Conservation (phyloP, 2,113 vertebrate species). For the Zosterops lateralis region DNA sequence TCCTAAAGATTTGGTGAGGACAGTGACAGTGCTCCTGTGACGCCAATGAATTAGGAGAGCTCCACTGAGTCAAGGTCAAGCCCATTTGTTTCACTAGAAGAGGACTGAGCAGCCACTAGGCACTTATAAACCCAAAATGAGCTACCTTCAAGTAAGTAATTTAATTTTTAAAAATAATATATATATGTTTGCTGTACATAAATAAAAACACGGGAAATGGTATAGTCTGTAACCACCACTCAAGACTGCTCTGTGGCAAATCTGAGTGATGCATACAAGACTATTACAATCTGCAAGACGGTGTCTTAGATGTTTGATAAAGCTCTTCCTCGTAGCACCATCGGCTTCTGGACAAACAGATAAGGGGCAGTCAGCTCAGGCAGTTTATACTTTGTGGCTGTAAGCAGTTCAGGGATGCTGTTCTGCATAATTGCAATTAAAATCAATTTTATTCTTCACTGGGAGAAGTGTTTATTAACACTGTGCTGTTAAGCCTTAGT, state of each 20-base stretch:
- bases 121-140: not conserved
- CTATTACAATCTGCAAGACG: not conserved
- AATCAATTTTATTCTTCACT: not conserved
- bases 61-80: not conserved
- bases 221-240: not conserved
- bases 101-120: not conserved
- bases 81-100: not conserved
- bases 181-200: not conserved
- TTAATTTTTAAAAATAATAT: not conserved
- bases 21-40: not conserved
- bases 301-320: not conserved
- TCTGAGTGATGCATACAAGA: not conserved
- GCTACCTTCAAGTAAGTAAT: not conserved
- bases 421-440: not conserved
- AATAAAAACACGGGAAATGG: not conserved
- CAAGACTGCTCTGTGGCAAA: not conserved
- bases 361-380: not conserved
- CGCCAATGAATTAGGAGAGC: not conserved
- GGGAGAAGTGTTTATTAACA: no score
- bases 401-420: not conserved
- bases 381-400: not conserved
- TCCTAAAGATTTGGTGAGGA: accelerated
- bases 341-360: not conserved
- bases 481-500: not conserved
- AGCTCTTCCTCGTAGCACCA: not conserved